Evolutionary conservation across 2,113 vertebrate species (phyloP), one percentile per base, ranked within the genome.

Genomic region (Noturus placidus): DNA sequence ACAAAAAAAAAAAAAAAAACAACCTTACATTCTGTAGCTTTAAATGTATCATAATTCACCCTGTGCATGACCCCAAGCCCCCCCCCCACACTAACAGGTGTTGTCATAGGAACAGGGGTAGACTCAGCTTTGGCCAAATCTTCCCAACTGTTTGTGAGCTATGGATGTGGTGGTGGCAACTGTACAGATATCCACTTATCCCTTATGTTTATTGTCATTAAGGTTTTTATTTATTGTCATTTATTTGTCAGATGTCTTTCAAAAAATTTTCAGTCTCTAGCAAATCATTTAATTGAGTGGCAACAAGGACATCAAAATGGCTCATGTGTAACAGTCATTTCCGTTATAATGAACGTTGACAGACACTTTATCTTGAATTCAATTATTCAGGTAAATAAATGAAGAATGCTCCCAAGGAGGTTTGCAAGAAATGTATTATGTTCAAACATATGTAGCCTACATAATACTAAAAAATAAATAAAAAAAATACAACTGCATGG

Each of bases 21-120:
- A 52, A 78, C 52, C 74, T 27, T 78, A 52, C 27, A 78, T 3
- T 54, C 76, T 78, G 46, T 52, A 46, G 72, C 72, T 72, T 22
- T n/a, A 86, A 63, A 30, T 46, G 27, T 22, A 79, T 74, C 27
- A 86, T n/a, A 78, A 63, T 61, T 87, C 65, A 87, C 65, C 67
- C 82, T 77, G 78, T 87, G 56, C 89, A 87, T 82, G 67, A 89
- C 69, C 86, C 89, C 38, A 27, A 67, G 46, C 82, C 85, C 35
- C 63, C 76, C 42, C 42, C n/a, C n/a, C n/a, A n/a, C n/a, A n/a
- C n/a, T n/a, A 86, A 82, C 76, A 87, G 74, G 52, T 13, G 54
- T 87, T 67, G 72, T 38, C 63, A 89, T 77, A 77, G 74, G 42
- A 77, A 77, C 74, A n/a, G 38, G 42, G 22, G 25, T 77, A 77